Evolutionary conservation across 2,888 invertebrate species (phyloP).

Genomic region (Noctua comes): DNA sequence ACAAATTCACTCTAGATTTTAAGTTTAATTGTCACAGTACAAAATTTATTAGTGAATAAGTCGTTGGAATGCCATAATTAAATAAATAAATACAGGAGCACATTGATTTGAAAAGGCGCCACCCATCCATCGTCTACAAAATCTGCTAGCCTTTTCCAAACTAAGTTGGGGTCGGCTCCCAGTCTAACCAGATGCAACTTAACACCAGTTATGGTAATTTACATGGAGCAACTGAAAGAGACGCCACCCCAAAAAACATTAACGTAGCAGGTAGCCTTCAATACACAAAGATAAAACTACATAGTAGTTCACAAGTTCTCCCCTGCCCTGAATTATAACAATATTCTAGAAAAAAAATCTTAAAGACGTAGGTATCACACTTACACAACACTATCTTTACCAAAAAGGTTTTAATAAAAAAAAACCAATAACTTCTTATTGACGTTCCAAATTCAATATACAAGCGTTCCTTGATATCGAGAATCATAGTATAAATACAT

Average conservation of each 20-base stretch:
- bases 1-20: too few species aligned
- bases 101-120: background rate
- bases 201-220: background rate
- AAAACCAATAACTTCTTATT: constrained; percentile 68
- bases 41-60: too few species aligned
- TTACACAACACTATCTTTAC: constrained; percentile 44
- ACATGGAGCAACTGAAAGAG: background rate
- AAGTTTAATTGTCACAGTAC: too few species aligned
- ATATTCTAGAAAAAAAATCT: constrained; percentile 1
- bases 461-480: constrained; percentile 79
- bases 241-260: constrained; percentile 2
- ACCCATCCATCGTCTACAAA: too few species aligned
- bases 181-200: too few species aligned
- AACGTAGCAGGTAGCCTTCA: constrained; percentile 32
- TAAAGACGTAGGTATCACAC: constrained; percentile 4
- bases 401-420: constrained; percentile 61
- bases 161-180: background rate
- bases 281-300: constrained; percentile 15
- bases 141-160: background rate
- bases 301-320: background rate
- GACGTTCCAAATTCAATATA: constrained; percentile 77
- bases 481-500: constrained; percentile 75
- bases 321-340: background rate
- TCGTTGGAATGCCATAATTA: too few species aligned
- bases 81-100: too few species aligned